Evolutionary conservation across 1,140 invertebrate species (phyloP).

Genomic region (Rhagoletis zephyria): DNA sequence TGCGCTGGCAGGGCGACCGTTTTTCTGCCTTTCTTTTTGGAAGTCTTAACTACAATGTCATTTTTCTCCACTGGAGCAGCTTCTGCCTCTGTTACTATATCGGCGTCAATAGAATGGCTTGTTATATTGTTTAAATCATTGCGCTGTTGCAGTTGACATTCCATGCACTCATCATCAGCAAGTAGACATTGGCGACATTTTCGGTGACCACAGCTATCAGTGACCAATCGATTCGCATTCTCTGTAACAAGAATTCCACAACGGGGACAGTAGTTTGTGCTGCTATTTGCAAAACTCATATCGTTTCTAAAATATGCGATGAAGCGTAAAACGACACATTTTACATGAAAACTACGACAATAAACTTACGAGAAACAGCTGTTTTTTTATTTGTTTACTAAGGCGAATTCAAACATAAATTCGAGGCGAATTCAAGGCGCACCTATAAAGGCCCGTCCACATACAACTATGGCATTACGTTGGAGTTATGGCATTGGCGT

Average conservation of each 20-base stretch:
- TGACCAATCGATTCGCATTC: slow-evolving; percentile 74
- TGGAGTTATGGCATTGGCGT: too few relatives aligned
- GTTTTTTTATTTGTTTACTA: neutral
- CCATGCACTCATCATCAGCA: slow-evolving; percentile 73
- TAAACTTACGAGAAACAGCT: slow-evolving; percentile 10
- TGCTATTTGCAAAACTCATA: neutral
- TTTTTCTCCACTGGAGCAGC: neutral
- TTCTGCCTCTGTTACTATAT: neutral
- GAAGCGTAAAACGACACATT: neutral
- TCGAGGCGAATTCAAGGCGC: too few relatives aligned
- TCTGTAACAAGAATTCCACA: neutral
- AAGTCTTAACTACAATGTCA: neutral
- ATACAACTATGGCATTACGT: too few relatives aligned
- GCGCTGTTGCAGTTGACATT: slow-evolving; percentile 60
- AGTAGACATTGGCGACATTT: slow-evolving; percentile 76
- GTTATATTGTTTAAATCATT: neutral
- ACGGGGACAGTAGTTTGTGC: neutral
- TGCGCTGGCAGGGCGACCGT: neutral
- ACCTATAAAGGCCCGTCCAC: too few relatives aligned
- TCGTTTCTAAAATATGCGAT: neutral
- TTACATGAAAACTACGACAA: neutral
- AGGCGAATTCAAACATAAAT: too few relatives aligned
- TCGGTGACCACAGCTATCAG: slow-evolving; percentile 75
- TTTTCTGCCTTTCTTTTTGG: slow-evolving; percentile 48
- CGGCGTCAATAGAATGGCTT: neutral